These are phyloP conservation scores for Anguilla anguilla DNA, from an alignment of 2,797 vertebrate species.

Conservation along the genomic window DNA sequence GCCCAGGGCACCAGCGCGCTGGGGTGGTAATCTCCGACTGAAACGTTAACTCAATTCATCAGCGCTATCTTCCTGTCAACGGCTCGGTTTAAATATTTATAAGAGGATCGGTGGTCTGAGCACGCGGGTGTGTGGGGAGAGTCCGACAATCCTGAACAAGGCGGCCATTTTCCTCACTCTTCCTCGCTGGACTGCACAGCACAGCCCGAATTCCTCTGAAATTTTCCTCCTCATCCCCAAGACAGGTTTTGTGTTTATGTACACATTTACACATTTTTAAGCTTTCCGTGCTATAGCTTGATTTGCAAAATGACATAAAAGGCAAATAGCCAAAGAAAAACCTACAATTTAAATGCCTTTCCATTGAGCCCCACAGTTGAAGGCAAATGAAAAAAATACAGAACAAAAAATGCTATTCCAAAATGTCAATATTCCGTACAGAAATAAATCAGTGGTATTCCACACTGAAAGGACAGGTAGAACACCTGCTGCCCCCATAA, in stretches of 20 bases:
- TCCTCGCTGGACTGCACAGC: conserved; percentile 55
- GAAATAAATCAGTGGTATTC: not conserved
- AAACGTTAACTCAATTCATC: conserved; percentile 96
- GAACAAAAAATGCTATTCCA: too few species aligned
- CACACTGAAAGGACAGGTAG: not conserved
- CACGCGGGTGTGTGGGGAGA: conserved; percentile 79
- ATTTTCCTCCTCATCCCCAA: not conserved
- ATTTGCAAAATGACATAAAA: not conserved
- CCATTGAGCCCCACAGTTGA: too few species aligned
- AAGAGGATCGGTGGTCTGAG: conserved; percentile 88
- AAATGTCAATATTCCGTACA: too few species aligned
- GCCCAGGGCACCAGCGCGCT: conserved; percentile 73
- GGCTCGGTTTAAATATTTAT: conserved; percentile 99
- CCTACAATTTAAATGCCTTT: not conserved
- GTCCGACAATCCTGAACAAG: conserved; percentile 86
- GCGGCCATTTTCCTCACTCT: conserved; percentile 79
- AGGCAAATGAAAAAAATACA: too few species aligned
- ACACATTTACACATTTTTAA: not conserved
- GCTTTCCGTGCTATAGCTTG: not conserved
- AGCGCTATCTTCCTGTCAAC: conserved; percentile 99
- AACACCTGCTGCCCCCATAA: too few species aligned
- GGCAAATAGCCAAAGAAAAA: too few species aligned
- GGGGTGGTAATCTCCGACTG: conserved; percentile 82
- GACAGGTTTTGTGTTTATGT: not conserved
- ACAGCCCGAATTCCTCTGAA: not conserved